These are phyloP conservation scores for Adelosebastes latens DNA, from an alignment of 2,797 vertebrate genomes.

Conservation along the genomic window DNA sequence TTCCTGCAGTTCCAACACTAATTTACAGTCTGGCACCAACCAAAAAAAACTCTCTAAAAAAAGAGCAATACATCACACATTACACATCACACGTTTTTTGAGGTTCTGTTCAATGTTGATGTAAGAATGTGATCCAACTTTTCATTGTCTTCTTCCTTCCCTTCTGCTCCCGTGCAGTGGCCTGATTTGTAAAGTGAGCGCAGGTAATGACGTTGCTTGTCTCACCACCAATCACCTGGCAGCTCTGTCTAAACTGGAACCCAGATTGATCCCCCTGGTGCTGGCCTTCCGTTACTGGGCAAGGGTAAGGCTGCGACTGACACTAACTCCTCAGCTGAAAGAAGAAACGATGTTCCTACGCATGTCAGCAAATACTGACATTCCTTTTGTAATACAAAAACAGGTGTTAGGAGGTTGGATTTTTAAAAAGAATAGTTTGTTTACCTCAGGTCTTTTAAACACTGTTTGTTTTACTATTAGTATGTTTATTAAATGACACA, in stretches of 20 bases:
- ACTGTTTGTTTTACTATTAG: background rate
- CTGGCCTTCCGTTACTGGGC: conserved; percentile 98
- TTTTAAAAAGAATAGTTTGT: background rate
- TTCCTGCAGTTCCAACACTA: background rate
- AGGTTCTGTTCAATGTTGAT: background rate
- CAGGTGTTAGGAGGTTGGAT: background rate
- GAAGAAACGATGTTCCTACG: background rate
- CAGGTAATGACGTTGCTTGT: conserved; percentile 96
- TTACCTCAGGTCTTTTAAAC: background rate
- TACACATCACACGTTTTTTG: background rate
- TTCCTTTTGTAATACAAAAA: background rate
- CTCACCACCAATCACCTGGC: conserved; percentile 96
- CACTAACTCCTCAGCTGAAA: background rate
- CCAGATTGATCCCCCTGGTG: conserved; percentile 91
- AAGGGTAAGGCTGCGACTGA: conserved; percentile 82
- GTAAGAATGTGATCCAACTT: background rate
- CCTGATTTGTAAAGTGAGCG: conserved; percentile 95
- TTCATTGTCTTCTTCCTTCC: background rate
- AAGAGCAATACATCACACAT: background rate
- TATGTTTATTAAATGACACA: background rate
- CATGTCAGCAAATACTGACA: background rate
- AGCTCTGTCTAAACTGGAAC: conserved; percentile 90
- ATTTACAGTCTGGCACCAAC: background rate
- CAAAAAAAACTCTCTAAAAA: background rate
- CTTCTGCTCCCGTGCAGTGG: conserved; percentile 80